Percentiles rank a stretch among this genome's conserved stretches.
Evolutionary conservation across 1,140 invertebrate genomes (phyloP).

Genomic region (Drosophila busckii): DNA sequence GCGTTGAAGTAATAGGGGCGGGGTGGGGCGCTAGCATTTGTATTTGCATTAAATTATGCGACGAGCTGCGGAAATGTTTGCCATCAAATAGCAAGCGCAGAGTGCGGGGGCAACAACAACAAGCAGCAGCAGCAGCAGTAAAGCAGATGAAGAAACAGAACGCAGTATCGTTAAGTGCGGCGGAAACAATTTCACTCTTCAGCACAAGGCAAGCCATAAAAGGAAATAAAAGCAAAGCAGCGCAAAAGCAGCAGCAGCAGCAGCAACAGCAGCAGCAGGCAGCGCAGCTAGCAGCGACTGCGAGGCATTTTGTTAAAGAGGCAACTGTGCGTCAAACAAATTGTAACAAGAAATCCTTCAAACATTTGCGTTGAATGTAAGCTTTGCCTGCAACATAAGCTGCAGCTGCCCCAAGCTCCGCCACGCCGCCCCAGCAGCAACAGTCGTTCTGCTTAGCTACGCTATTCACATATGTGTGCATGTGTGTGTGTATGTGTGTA

Average conservation of each 20-base stretch:
- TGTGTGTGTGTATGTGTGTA: constrained; percentile 45
- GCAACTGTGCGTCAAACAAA: constrained; percentile 47
- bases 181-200: constrained; percentile 74
- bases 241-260: constrained; percentile 13
- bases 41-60: constrained; percentile 76
- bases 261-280: constrained; percentile 2
- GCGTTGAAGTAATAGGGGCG: background rate
- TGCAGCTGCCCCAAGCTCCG: background rate
- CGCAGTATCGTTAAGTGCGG: constrained; percentile 64
- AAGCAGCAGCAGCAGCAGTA: constrained; percentile 4
- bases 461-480: constrained; percentile 14
- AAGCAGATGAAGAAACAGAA: constrained; percentile 4
- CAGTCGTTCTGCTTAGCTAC: background rate
- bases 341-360: constrained; percentile 74
- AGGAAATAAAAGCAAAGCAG: constrained; percentile 62
- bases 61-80: constrained; percentile 74
- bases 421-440: background rate
- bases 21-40: constrained; percentile 21
- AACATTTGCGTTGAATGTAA: constrained; percentile 63
- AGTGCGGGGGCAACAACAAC: constrained; percentile 5
- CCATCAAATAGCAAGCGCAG: too few species aligned
- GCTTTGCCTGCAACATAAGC: constrained; percentile 10
- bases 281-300: too few species aligned
- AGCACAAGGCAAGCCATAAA: constrained; percentile 60
- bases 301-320: constrained; percentile 48